Evolutionary conservation across 2,888 invertebrate genomes (phyloP).

Genomic region (Ariolimax columbianus): DNA sequence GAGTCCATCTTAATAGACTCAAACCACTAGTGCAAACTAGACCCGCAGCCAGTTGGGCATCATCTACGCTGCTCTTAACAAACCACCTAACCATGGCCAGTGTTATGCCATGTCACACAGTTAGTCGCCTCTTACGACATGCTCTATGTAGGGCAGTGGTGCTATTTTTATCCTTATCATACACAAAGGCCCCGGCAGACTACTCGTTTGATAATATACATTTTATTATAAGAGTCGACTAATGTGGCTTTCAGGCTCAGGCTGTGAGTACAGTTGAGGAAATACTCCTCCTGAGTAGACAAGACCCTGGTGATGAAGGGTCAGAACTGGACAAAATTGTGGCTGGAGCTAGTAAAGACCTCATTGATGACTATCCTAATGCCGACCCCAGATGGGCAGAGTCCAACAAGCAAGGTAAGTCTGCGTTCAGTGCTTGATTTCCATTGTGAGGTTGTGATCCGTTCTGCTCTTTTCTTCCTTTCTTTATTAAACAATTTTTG

Average conservation of each 20-base stretch:
- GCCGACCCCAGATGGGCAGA: constrained; percentile 90
- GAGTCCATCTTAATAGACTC: no score
- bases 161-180: no score
- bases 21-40: no score
- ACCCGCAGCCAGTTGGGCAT: no score
- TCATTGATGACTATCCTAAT: constrained; percentile 92
- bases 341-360: constrained; percentile 85
- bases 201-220: no score
- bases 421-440: background rate
- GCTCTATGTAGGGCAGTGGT: no score
- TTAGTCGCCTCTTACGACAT: no score
- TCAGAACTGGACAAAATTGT: constrained; percentile 83
- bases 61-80: no score
- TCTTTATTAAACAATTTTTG: background rate
- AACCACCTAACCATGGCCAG: no score
- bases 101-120: no score
- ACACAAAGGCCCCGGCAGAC: no score
- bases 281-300: constrained; percentile 76
- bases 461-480: background rate
- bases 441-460: background rate
- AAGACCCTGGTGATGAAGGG: constrained; percentile 76
- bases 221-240: no score
- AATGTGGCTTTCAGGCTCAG: constrained; percentile 75
- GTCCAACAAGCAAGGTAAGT: constrained; percentile 72
- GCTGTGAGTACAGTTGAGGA: constrained; percentile 80